Percentiles rank a stretch among this genome's conserved stretches.
Conservation (phyloP, 2,797 vertebrate species). For the Sebastes hubbsi region DNA sequence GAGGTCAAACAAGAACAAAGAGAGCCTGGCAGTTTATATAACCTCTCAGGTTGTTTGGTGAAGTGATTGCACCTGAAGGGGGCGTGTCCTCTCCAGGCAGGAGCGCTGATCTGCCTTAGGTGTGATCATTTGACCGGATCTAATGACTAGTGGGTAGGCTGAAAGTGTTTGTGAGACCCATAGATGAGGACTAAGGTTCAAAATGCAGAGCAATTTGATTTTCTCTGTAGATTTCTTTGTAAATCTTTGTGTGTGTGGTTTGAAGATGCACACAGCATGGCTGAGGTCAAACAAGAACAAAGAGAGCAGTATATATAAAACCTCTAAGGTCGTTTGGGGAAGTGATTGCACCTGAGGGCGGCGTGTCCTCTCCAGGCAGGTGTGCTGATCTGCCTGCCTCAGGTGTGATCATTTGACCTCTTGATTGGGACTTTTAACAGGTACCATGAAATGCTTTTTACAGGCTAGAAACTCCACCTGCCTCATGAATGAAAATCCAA, state of each 20-base stretch:
- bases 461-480: not conserved
- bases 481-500: not conserved
- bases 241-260: not conserved
- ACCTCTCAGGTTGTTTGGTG: not conserved
- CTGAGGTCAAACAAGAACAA: not conserved
- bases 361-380: not conserved
- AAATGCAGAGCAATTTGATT: not conserved
- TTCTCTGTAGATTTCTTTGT: not conserved
- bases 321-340: not conserved
- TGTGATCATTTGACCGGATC: not conserved
- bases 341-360: not conserved
- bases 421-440: not conserved
- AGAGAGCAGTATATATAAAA: not conserved
- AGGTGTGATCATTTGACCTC: not conserved
- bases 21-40: not conserved
- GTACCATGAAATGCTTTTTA: not conserved
- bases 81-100: not conserved
- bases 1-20: not conserved
- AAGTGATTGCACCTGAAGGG: not conserved
- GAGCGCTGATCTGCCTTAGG: not conserved
- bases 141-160: not conserved
- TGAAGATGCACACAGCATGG: not conserved
- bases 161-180: not conserved
- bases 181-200: not conserved
- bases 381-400: not conserved